phyloP scores from a whole-genome alignment of 2,797 vertebrate species.

The Leptatherina wallacei region DNA sequence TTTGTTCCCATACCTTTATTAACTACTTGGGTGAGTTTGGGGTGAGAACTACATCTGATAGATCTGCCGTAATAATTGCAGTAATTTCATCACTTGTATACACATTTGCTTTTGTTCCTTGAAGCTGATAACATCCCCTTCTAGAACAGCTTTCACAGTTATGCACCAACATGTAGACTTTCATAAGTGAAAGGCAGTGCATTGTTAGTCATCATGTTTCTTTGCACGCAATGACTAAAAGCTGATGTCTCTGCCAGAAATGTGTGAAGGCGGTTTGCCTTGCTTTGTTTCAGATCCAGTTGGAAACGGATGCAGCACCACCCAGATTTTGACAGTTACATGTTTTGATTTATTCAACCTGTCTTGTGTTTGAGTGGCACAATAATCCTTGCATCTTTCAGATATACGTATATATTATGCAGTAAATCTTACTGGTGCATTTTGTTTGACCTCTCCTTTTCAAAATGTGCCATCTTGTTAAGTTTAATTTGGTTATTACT shows the following conservation, averaged over 20 bases:
- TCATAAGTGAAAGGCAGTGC: not conserved
- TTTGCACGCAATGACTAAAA: constrained; percentile 22
- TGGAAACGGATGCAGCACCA: constrained; percentile 5
- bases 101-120: not conserved
- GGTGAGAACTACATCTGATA: not conserved
- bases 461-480: not conserved
- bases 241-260: constrained; percentile 14
- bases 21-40: not conserved
- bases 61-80: not conserved
- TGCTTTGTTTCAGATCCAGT: not conserved
- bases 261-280: constrained; percentile 4
- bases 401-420: not conserved
- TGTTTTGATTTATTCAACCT: constrained; percentile 4
- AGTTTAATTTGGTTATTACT: not conserved
- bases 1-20: constrained; percentile 20
- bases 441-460: not conserved
- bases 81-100: not conserved
- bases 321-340: constrained; percentile 17
- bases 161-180: constrained; percentile 41
- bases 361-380: not conserved
- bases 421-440: not conserved
- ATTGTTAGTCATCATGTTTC: not conserved
- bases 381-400: not conserved
- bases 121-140: not conserved
- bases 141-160: not conserved